Evolutionary conservation across 2,113 vertebrate species (phyloP).

Genomic region (Theristicus caerulescens): DNA sequence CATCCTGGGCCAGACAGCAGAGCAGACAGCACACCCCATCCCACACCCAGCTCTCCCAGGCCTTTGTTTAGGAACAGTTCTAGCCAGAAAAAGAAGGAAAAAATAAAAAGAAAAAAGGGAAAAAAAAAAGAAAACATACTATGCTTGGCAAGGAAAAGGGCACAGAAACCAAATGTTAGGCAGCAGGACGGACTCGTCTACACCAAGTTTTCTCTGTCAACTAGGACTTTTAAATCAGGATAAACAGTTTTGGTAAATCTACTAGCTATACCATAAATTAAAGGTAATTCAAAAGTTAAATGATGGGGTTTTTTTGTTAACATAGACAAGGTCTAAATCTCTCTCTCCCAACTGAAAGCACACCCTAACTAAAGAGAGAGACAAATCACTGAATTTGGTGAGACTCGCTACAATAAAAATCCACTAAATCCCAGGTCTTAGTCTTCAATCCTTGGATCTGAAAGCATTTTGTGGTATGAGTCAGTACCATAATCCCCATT

Average conservation of each 20-base stretch:
- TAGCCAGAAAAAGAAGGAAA: not conserved
- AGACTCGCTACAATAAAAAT: not conserved
- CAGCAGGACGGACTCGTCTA: not conserved
- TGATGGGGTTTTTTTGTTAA: not conserved
- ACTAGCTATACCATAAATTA: not conserved
- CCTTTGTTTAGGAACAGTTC: not conserved
- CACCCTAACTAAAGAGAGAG: not conserved
- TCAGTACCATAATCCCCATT: not conserved
- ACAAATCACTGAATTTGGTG: not conserved
- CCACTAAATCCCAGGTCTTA: not conserved
- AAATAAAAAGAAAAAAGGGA: too few species aligned
- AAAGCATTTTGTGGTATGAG: not conserved
- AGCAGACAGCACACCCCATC: not conserved
- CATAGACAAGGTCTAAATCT: not conserved
- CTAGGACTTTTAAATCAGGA: not conserved
- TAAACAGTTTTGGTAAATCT: not conserved
- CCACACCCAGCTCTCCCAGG: fast-evolving
- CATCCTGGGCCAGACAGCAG: too few species aligned
- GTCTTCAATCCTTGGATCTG: not conserved
- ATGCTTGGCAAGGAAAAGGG: not conserved
- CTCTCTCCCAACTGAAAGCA: not conserved
- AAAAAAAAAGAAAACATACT: not conserved
- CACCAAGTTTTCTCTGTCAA: not conserved
- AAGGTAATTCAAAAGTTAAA: not conserved
- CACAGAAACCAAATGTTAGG: not conserved